Base-by-base conservation (phyloP, 2,888 invertebrate species). In the Eulithis testata region DNA sequence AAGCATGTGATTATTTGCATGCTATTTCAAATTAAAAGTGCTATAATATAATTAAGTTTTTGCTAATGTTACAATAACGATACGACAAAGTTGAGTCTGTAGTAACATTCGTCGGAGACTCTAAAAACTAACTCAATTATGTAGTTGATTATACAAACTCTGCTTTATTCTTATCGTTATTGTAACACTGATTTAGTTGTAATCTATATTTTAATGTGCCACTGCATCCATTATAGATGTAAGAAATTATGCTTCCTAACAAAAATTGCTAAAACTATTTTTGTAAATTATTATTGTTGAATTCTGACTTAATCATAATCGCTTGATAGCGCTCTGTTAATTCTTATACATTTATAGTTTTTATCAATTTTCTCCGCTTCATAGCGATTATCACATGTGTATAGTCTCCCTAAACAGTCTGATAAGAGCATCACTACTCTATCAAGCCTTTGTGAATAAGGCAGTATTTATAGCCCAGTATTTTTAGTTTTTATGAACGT, bases 1-100 rank as follows among this genome's bases (percentile, higher is more conserved):
- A 11, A 31, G 69, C 66, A 66, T 64, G 66, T 60, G 60, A 58
- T 57, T 60, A 53, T 49, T 43, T 45, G 67, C 70, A 70, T 70
- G 67, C 55, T 27, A 61, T 60, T 59, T 59, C 53, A 47, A 62
- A 47, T 45, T 59, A 45, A 9, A 65, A 51, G 52, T 61, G 60
- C 44, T 67, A 60, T 62, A 27, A 27, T 66, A 44, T 51, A 9
- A 31, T 63, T 65, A 55, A 58, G 61, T 37, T 64, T 63, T 63
- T 59, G 36, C 7, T 56, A 62, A 31, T 60, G 63, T 36, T 54
- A 57, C 49, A 56, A 37, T 52, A 59, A 45, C 11, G 43, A 63
- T 45, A 60, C 43, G 11, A 12, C 11, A n/a, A 44, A 31, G 31
- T 31, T 31, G 31, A 1, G 6, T 5, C 2, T 31, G 31, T 31